A percentile compares a stretch with the other conserved stretches of the same genome.
Conservation (phyloP, 2,113 vertebrate species). For the Otocyon megalotis region DNA sequence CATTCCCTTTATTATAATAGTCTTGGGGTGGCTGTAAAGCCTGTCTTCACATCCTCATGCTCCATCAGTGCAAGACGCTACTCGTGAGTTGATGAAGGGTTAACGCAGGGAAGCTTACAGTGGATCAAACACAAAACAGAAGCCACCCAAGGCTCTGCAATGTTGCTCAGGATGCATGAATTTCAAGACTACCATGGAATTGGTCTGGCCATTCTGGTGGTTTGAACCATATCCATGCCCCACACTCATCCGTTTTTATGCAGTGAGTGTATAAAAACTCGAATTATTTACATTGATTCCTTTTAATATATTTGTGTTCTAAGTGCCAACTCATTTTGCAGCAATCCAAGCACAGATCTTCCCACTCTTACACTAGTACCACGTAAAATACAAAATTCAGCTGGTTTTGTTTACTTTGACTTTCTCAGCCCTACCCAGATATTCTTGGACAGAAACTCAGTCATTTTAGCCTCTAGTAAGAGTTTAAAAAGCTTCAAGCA, state of each 20-base stretch:
- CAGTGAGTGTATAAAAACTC: neutral
- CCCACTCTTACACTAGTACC: neutral
- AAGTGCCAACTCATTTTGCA: neutral
- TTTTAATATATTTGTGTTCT: neutral
- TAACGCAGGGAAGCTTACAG: neutral
- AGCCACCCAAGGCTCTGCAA: neutral
- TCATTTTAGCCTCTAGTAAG: conserved; percentile 13
- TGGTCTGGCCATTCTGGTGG: neutral
- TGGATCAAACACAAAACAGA: neutral
- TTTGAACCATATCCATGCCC: neutral
- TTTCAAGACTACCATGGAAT: neutral
- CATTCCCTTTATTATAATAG: conserved; percentile 13
- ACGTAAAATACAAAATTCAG: conserved; percentile 12
- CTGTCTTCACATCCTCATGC: neutral
- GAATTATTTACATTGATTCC: neutral
- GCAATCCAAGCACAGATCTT: neutral
- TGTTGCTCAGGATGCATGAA: neutral
- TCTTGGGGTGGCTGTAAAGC: neutral
- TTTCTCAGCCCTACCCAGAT: conserved; percentile 42
- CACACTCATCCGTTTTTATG: neutral
- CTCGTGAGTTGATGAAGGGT: neutral
- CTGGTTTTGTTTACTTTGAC: conserved; percentile 47
- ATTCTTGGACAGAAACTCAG: conserved; percentile 34
- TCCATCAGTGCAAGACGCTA: neutral
- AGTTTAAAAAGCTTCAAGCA: conserved; percentile 9